Conservation (phyloP, 2,888 invertebrate species). For the Cephus pygmeus region DNA sequence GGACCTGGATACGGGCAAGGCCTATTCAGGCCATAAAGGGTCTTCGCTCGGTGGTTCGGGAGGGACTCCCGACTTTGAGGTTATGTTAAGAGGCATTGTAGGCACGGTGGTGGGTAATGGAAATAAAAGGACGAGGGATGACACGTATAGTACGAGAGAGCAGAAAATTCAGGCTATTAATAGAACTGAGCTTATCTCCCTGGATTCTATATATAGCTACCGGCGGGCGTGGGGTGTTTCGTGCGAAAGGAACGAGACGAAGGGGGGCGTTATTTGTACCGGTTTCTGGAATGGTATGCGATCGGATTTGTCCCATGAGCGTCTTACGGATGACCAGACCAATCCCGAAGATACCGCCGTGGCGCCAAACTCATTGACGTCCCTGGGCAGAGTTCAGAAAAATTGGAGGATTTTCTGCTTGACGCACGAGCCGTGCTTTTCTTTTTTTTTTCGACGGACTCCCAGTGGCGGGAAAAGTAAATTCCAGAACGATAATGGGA, state of each 20-base stretch:
- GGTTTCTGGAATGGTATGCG: slow-evolving; percentile 51
- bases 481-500: neutral
- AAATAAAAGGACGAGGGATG: neutral
- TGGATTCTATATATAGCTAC: slow-evolving; percentile 51
- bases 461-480: neutral
- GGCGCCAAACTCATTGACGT: slow-evolving; percentile 48
- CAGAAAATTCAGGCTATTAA: slow-evolving; percentile 38
- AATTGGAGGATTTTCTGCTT: neutral
- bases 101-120: neutral
- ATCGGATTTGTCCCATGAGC: slow-evolving; percentile 5
- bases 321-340: slow-evolving; percentile 1
- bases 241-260: slow-evolving; percentile 17
- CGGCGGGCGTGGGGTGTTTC: slow-evolving; percentile 27
- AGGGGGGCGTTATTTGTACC: slow-evolving; percentile 46
- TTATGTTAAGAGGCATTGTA: neutral
- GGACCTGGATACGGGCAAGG: neutral
- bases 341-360: slow-evolving; percentile 16
- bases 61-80: neutral
- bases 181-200: slow-evolving; percentile 48
- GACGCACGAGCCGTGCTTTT: neutral
- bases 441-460: neutral
- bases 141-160: neutral
- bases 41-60: neutral
- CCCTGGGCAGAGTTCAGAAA: neutral
- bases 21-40: neutral